A percentile compares a stretch with the other conserved stretches of the same genome.
These are phyloP conservation scores for Typhlomys cinereus DNA, from an alignment of 2,113 vertebrate species.

Conservation along the genomic window DNA sequence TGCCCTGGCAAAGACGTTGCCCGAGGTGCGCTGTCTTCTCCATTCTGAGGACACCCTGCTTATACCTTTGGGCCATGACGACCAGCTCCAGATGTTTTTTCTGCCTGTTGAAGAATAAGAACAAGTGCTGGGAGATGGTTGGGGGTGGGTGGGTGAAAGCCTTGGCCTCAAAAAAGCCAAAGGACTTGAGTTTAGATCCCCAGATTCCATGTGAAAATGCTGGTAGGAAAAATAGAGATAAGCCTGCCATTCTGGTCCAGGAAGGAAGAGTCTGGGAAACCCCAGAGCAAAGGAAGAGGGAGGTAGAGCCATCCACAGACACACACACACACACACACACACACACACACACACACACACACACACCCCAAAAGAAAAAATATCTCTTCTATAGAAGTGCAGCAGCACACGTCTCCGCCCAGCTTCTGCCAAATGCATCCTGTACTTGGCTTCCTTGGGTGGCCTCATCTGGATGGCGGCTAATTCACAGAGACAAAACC, in stretches of 20 bases:
- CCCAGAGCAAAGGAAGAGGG: no score
- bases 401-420: not conserved
- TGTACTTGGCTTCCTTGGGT: conserved; percentile 41
- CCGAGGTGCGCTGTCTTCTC: not conserved
- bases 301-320: no score
- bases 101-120: no score
- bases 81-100: not conserved
- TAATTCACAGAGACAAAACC: conserved; percentile 68
- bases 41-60: not conserved
- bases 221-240: not conserved
- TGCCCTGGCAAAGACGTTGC: not conserved
- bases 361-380: no score
- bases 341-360: no score
- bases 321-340: no score
- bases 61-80: not conserved
- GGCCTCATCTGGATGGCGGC: conserved; percentile 31
- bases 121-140: no score
- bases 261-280: no score
- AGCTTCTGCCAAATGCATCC: conserved; percentile 37
- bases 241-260: not conserved
- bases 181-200: no score
- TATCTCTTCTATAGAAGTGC: no score
- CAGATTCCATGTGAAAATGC: not conserved
- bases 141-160: no score
- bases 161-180: no score